Conservation (phyloP, 2,888 invertebrate species). For the Dynastes hyllus region DNA sequence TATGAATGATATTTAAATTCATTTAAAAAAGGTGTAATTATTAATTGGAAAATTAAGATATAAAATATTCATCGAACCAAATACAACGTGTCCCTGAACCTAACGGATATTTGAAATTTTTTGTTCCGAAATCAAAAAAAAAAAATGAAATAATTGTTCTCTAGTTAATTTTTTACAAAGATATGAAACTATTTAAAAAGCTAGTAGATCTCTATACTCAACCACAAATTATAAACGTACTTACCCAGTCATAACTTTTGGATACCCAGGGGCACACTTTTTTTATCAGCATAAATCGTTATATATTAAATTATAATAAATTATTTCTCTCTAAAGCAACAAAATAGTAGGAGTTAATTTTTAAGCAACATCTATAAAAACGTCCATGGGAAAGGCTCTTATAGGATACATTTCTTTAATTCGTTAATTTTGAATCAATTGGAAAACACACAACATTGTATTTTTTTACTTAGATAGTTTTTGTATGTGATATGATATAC, state of each 20-base stretch:
- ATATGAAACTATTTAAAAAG: too few relatives aligned
- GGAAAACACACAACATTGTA: slow-evolving; percentile 37
- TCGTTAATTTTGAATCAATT: slow-evolving; percentile 32
- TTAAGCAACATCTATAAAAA: slow-evolving; percentile 15
- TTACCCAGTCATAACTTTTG: neutral
- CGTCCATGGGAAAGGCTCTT: slow-evolving; percentile 44
- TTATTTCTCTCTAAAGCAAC: neutral
- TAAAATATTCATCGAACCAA: neutral
- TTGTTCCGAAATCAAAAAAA: too few relatives aligned
- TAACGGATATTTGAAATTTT: neutral
- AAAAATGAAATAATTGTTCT: too few relatives aligned
- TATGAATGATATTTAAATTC: neutral
- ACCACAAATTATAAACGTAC: too few relatives aligned
- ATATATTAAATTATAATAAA: neutral
- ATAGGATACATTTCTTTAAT: neutral
- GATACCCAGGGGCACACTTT: neutral
- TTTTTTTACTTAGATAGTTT: slow-evolving; percentile 51
- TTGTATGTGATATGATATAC: slow-evolving; percentile 46
- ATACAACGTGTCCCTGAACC: neutral
- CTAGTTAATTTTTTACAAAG: too few relatives aligned
- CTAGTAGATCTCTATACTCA: too few relatives aligned
- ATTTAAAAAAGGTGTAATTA: too few relatives aligned
- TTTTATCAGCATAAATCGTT: neutral
- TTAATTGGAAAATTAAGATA: neutral
- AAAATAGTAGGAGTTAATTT: neutral